Evolutionary conservation across 2,797 vertebrate genomes (phyloP), one percentile per base, ranked within the genome.

Genomic region (Netta rufina): DNA sequence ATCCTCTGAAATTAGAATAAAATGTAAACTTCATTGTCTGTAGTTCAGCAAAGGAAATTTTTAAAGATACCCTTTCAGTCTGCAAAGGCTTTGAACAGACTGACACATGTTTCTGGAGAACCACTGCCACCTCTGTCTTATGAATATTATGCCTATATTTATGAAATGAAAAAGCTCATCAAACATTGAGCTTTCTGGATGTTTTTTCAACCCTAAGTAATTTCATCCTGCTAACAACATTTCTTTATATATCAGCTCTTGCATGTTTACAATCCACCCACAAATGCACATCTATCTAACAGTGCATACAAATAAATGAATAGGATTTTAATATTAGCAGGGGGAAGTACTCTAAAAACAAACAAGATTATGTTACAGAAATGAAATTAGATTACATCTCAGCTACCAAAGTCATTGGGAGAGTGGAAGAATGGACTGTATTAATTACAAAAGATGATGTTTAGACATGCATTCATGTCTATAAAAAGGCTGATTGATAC

Each of bases 291-390:
- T 93, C 74, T 57, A 81, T 83, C 76, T 69, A n/a, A 12, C 70
- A 30, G 58, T 41, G 66, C 86, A 69, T 62, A 62, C 61, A 58
- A 41, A 1, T 5, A 95, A 95, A 95, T 95, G 58, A 96, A 94
- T 75, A 89, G 93, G 62, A 75, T 94, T 95, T 95, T 95, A 96
- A 95, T 94, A 92, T 64, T 66, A 96, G 47, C 90, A 51, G 70
- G 64, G 94, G 86, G 86, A 96, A 95, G 86, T 79, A 79, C 43
- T 28, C 75, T 19, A 76, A 96, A 93, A 32, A 7, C 83, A 95
- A 95, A 95, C 74, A 39, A 91, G 93, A 94, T 96, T 95, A 95
- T 30, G 77, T 75, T 76, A 82, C 67, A 93, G 74, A 74, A 93
- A 93, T 87, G 17, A 79, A 96, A 96, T 95, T 54, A 82, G 77